A percentile compares a stretch with the other conserved stretches of the same genome.
Evolutionary conservation across 2,113 vertebrate genomes (phyloP).

Genomic region (Asarcornis scutulata): DNA sequence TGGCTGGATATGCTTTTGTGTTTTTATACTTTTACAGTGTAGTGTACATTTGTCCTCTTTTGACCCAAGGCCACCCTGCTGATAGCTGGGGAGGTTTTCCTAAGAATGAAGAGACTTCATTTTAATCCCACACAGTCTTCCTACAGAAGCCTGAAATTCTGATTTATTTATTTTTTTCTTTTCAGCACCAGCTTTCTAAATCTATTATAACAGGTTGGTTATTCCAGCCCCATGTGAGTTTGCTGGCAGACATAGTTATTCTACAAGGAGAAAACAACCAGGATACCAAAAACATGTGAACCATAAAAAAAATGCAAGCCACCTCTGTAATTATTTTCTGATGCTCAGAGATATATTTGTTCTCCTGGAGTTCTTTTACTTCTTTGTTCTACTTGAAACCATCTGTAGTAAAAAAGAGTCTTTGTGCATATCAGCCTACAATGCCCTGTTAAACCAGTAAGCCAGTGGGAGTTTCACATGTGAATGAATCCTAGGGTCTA

Average conservation of each 20-base stretch:
- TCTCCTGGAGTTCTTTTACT: neutral
- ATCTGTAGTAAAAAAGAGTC: neutral
- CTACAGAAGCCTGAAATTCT: neutral
- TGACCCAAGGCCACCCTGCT: neutral
- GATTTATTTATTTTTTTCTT: neutral
- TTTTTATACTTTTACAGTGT: neutral
- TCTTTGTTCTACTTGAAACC: conserved; percentile 19
- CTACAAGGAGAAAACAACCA: neutral
- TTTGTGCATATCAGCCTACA: neutral
- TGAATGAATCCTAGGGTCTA: neutral
- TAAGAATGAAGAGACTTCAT: neutral
- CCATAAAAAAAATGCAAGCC: neutral
- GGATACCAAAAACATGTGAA: neutral
- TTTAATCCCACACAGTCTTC: neutral
- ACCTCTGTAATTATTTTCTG: conserved; percentile 10
- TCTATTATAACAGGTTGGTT: neutral
- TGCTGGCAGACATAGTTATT: neutral
- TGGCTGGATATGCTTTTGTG: neutral
- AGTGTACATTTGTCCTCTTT: neutral
- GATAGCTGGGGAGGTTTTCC: neutral
- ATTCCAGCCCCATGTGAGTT: neutral
- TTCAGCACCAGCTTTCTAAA: conserved; percentile 12
- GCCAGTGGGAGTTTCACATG: neutral
- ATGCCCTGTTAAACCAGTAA: neutral
- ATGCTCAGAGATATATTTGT: conserved; percentile 2